These are phyloP conservation scores for Entelurus aequoreus DNA, from an alignment of 2,113 vertebrate species.

Conservation along the genomic window DNA sequence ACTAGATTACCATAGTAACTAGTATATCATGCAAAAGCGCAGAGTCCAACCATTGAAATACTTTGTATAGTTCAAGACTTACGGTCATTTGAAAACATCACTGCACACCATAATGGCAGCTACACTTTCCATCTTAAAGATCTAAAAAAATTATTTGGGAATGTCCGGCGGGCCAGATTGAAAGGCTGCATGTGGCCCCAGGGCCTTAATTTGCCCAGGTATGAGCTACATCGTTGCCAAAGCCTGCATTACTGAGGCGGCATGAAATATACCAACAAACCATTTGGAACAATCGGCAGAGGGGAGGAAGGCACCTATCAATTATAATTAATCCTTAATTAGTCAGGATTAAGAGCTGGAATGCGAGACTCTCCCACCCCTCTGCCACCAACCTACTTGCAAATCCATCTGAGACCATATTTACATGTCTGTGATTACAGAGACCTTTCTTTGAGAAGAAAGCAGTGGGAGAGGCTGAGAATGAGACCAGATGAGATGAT, in stretches of 20 bases:
- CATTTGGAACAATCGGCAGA: conserved; percentile 49
- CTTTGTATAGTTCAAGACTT: too few relatives aligned
- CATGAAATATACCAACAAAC: conserved; percentile 53
- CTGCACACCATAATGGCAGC: too few relatives aligned
- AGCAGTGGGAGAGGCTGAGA: conserved; percentile 43
- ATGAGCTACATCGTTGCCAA: background rate
- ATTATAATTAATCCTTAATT: conserved; percentile 81
- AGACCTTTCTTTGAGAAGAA: conserved; percentile 57
- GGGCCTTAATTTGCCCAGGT: too few relatives aligned
- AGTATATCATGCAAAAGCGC: too few relatives aligned
- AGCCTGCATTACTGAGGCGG: conserved; percentile 51
- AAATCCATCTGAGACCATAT: conserved; percentile 70
- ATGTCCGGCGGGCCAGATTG: too few relatives aligned
- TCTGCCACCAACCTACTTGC: conserved; percentile 58
- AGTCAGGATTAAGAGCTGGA: conserved; percentile 73
- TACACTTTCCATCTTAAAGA: too few relatives aligned
- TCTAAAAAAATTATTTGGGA: too few relatives aligned
- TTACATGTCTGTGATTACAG: conserved; percentile 78
- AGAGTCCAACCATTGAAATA: too few relatives aligned
- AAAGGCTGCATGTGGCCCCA: too few relatives aligned
- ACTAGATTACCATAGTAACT: too few relatives aligned
- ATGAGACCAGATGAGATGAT: conserved; percentile 34
- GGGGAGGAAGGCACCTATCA: conserved; percentile 73
- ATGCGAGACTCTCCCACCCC: conserved; percentile 56
- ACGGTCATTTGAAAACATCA: too few relatives aligned